Conservation (phyloP, 2,113 vertebrate genomes). For the Anguilla rostrata region DNA sequence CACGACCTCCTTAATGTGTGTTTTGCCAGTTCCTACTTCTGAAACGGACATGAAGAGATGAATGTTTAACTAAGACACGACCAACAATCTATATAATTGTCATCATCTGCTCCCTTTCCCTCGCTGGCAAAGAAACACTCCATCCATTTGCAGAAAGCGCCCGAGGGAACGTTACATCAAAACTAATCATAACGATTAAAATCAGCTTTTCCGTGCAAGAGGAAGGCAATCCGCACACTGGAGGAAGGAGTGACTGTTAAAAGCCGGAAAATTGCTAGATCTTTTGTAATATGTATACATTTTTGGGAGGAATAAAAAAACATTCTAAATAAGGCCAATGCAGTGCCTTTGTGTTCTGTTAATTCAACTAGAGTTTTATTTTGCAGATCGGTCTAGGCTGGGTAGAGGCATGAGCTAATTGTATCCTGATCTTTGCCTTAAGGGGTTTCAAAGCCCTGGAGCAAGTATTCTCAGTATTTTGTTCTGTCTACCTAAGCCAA, state of each 20-base stretch:
- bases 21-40: conserved; percentile 66
- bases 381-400: conserved; percentile 91
- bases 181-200: conserved; percentile 99
- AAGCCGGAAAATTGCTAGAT: conserved; percentile 60
- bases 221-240: conserved; percentile 89
- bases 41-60: conserved; percentile 57
- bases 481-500: conserved; percentile 98
- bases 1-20: conserved; percentile 65
- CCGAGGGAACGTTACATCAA: conserved; percentile 97
- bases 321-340: conserved; percentile 72
- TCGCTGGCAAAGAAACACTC: conserved; percentile 98
- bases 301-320: conserved; percentile 48
- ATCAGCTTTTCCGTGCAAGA: conserved; percentile 98
- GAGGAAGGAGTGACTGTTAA: conserved; percentile 82
- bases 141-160: conserved; percentile 99
- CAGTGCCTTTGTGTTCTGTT: conserved; percentile 77
- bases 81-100: conserved; percentile 98
- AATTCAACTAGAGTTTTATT: conserved; percentile 88
- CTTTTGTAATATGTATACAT: conserved; percentile 59
- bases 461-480: conserved; percentile 98
- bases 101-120: conserved; percentile 95
- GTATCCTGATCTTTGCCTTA: conserved; percentile 99
- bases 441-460: conserved; percentile 97
- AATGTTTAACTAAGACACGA: conserved; percentile 73
- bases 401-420: conserved; percentile 99